Conservation (phyloP, 2,888 invertebrate species). For the Metellina segmentata region DNA sequence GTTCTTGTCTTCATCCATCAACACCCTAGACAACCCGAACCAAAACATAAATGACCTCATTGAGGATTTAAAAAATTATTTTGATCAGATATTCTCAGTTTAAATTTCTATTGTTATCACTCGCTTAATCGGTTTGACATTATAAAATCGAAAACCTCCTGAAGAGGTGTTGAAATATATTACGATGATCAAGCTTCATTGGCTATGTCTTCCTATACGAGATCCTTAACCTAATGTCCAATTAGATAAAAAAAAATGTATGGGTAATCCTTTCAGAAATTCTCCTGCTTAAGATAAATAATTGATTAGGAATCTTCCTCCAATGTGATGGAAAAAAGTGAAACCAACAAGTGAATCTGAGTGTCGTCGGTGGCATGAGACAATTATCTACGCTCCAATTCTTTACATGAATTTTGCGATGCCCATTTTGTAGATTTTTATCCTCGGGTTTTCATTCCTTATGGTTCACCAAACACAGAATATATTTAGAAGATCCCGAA, state of each 20-base stretch:
- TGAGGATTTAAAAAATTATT: no score
- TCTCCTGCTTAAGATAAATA: background rate
- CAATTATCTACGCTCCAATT: background rate
- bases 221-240: background rate
- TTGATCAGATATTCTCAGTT: no score
- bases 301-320: background rate
- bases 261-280: background rate
- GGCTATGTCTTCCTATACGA: background rate
- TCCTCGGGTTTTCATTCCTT: background rate
- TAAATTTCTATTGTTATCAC: no score
- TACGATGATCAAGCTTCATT: background rate
- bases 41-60: no score
- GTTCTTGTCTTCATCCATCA: no score
- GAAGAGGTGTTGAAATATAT: background rate
- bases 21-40: no score
- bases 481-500: slow-evolving; percentile 1
- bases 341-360: background rate
- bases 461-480: background rate
- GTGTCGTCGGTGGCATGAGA: background rate
- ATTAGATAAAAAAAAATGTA: background rate
- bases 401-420: background rate
- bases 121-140: no score
- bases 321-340: background rate
- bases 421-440: background rate
- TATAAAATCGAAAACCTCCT: background rate